Base-by-base conservation (phyloP, 2,797 vertebrate genomes). In the Acrocephalus scirpaceus region DNA sequence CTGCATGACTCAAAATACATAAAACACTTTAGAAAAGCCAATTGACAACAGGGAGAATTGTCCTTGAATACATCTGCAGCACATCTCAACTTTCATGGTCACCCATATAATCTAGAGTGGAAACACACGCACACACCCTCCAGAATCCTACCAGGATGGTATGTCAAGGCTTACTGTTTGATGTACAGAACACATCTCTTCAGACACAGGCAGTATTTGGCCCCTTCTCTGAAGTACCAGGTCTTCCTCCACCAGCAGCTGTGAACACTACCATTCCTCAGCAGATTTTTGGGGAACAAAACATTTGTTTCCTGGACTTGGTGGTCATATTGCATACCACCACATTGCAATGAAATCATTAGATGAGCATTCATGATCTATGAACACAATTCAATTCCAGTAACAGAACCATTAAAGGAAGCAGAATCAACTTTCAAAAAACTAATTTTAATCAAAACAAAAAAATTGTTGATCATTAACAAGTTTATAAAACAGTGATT, bases 401-500 rank as follows among this genome's bases (percentile, higher is more conserved):
- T 54, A 86, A 93, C 38, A 97, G 88, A 97, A 98, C 44, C 80
- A 98, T 97, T 97, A 97, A 98, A 98, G 92, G 95, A 98, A 92
- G 53, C 97, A 97, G 96, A 97, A 98, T 98, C 97, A 98, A 98
- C 98, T 98, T 98, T 98, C 98, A 98, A 98, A 98, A 99, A 79
- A 78, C 98, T 98, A 99, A 98, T 99, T 99, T 99, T 99, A 99
- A 99, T 99, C 98, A 98, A 99, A 99, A 99, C 98, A 99, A 99
- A 98, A 98, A 98, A 98, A 66, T 98, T 98, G 99, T 99, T 98
- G 99, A 99, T 99, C 98, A 99, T 98, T 99, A 99, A 99, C 99
- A 99, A 99, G 98, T 99, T 99, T 99, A 99, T 99, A 99, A 99
- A 99, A 99, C 99, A 99, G 99, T 99, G 99, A 99, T 99, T 93